phyloP scores from a whole-genome alignment of 2,888 invertebrate genomes.

The Aethes cnicana region DNA sequence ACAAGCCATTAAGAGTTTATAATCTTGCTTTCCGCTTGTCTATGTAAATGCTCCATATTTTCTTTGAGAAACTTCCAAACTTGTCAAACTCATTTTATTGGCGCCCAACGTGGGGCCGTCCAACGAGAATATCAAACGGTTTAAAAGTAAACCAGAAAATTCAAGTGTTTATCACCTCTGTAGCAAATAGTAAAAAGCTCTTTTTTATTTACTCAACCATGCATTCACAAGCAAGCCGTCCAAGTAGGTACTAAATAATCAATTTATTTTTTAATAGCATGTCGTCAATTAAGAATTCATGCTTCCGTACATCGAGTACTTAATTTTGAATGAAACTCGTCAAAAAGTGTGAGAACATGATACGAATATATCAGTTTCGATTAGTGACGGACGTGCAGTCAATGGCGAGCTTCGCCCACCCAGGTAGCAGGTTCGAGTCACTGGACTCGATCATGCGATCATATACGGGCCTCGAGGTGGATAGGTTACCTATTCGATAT shows the following conservation, averaged over 20 bases:
- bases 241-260: too few species aligned
- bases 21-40: too few species aligned
- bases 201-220: too few species aligned
- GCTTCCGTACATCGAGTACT: neutral
- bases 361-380: conserved; percentile 46
- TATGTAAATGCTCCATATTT: neutral
- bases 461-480: conserved; percentile 6
- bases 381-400: conserved; percentile 23
- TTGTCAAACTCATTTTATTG: neutral
- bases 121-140: too few species aligned
- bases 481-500: conserved; percentile 6
- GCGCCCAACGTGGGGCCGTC: neutral
- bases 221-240: too few species aligned
- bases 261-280: too few species aligned
- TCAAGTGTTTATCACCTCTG: too few species aligned
- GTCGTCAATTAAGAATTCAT: neutral
- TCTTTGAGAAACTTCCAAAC: neutral
- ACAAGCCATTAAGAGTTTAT: too few species aligned
- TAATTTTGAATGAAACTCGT: conserved; percentile 16
- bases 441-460: conserved; percentile 27
- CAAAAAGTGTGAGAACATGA: conserved; percentile 33
- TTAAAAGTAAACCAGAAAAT: neutral
- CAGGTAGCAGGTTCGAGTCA: conserved; percentile 35
- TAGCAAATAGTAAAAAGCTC: too few species aligned
- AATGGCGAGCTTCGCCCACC: conserved; percentile 18